Base-by-base conservation (phyloP, 2,888 invertebrate species). In the Caenorhabditis sp. region DNA sequence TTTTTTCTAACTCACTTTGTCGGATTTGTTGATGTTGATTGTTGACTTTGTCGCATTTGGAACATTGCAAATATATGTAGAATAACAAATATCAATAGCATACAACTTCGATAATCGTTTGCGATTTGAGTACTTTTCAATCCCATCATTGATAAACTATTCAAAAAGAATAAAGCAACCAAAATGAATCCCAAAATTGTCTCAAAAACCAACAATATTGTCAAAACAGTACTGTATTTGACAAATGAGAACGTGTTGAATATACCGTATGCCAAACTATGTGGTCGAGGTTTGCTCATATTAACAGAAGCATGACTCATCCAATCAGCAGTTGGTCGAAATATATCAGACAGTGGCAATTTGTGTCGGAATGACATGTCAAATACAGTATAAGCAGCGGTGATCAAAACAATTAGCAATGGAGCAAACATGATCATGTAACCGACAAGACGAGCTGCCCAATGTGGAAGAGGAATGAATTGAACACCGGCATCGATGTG, bases 241-340 rank as follows among this genome's bases (percentile, higher is more conserved):
- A 67, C 49, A 8, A 50, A 36, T 31, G 62, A 59, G 17, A 73
- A 49, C 5, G 61, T 70, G 57, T 69, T 77, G 58, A 70, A 66
- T 19, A 81, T 36, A 1, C 75, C 68, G 55, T 81, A 77, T 6
- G 79, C 75, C 17, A 81, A 55, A 0, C 79, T 78, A 62, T 78
- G 76, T 12, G 63, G 66, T 1, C 69, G 68, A 12, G 74, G 75
- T 17, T 71, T 72, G 61, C 64, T 63, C 23, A 60, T 65, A 64
- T 69, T 77, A 2, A 77, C 77, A 10, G 73, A 62, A 3, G 67
- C 60, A 51, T 79, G 79, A 23, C 66, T 26, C 76, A 76, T 73
- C 79, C 77, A 78, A 31, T 79, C 79, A 14, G 77, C 23, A n/a
- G 77, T 67, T 10, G 79, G 76, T 55, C 65, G 67, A n/a, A 78